Percentiles rank a stretch among this genome's conserved stretches.
phyloP scores from a whole-genome alignment of 2,888 invertebrate genomes.

The Epistrophe eligans region DNA sequence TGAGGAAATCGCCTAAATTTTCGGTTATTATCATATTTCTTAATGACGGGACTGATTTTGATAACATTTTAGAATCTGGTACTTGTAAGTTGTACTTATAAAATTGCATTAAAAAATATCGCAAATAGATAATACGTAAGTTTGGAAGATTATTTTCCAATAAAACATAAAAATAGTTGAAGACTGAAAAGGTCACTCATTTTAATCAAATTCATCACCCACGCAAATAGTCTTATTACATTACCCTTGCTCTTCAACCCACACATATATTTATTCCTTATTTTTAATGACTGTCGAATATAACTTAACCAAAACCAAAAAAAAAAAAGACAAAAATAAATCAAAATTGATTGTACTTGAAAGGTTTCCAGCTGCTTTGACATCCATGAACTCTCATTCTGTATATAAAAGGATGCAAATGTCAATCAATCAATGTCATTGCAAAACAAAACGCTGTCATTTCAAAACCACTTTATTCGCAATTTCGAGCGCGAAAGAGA shows the following conservation, averaged over 20 bases:
- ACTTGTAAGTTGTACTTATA: no score
- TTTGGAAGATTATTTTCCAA: no score
- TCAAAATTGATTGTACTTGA: slow-evolving; percentile 60
- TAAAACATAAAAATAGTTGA: no score
- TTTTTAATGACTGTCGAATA: background rate
- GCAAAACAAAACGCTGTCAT: slow-evolving; percentile 44
- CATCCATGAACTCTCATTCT: slow-evolving; percentile 29
- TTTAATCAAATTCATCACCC: background rate
- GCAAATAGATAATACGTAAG: no score
- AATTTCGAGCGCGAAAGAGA: background rate
- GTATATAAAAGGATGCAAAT: slow-evolving; percentile 69
- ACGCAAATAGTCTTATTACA: background rate
- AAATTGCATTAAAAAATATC: no score
- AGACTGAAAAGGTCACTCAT: background rate
- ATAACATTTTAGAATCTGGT: no score
- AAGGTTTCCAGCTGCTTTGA: slow-evolving; percentile 49
- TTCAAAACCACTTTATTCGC: slow-evolving; percentile 27
- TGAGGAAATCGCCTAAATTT: no score
- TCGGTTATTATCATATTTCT: no score
- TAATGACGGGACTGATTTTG: no score
- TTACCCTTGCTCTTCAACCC: background rate
- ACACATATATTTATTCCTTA: background rate
- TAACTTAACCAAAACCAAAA: background rate
- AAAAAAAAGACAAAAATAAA: slow-evolving; percentile 1
- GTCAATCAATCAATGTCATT: slow-evolving; percentile 61